Evolutionary conservation across 2,888 invertebrate species (phyloP).

Genomic region (Conchocele bisecta): DNA sequence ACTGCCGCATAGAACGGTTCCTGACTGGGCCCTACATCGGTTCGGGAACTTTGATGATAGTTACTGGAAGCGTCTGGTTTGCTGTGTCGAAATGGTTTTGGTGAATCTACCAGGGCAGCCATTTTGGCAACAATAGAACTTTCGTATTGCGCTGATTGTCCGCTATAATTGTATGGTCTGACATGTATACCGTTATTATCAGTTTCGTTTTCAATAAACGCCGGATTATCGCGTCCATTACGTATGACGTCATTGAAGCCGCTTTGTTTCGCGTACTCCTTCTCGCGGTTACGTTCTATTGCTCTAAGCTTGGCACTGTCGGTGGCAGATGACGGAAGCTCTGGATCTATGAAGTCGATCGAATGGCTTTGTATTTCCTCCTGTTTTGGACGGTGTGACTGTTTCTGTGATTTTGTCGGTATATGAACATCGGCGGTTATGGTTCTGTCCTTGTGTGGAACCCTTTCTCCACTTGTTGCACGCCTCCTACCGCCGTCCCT

Average conservation of each 20-base stretch:
- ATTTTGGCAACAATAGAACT: constrained; percentile 59
- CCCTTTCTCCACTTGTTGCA: constrained; percentile 41
- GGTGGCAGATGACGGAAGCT: constrained; percentile 55
- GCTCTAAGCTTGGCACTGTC: constrained; percentile 69
- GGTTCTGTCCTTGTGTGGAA: background rate
- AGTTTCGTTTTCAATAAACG: constrained; percentile 34
- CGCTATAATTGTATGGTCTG: constrained; percentile 47
- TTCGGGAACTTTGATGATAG: background rate
- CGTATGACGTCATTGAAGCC: constrained; percentile 6
- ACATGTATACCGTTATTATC: constrained; percentile 32
- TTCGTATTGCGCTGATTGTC: constrained; percentile 55
- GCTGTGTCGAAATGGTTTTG: constrained; percentile 41
- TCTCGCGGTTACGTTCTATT: constrained; percentile 54
- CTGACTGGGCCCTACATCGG: background rate
- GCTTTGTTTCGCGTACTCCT: constrained; percentile 29
- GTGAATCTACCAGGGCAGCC: constrained; percentile 53
- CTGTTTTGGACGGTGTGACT: constrained; percentile 45
- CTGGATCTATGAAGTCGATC: constrained; percentile 32
- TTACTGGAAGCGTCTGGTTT: constrained; percentile 8
- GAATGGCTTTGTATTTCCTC: constrained; percentile 31
- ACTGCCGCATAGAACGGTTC: constrained; percentile 50
- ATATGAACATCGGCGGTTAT: constrained; percentile 49
- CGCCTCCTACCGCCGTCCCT: constrained; percentile 2
- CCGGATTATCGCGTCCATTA: constrained; percentile 39
- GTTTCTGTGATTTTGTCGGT: constrained; percentile 40